Percentiles rank a stretch among this genome's conserved stretches.
Conservation (phyloP, 2,888 invertebrate species). For the Rhagophthalmus giganteus region DNA sequence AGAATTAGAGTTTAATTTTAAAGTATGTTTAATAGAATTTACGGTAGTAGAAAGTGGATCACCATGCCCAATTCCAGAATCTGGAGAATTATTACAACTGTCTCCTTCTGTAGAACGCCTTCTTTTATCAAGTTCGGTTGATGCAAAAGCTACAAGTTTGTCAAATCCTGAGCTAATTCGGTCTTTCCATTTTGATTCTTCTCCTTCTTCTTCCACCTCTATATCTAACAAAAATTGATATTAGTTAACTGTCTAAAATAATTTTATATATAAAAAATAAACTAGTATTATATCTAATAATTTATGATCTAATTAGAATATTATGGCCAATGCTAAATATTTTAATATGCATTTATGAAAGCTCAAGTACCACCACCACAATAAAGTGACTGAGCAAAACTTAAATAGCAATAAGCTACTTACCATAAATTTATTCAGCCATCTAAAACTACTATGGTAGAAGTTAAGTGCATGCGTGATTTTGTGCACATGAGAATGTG, state of each 20-base stretch:
- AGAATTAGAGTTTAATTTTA: slow-evolving; percentile 49
- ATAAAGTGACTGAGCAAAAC: slow-evolving; percentile 42
- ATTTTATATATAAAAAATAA: neutral
- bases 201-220: slow-evolving; percentile 69
- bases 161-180: slow-evolving; percentile 93
- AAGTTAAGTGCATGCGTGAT: slow-evolving; percentile 55
- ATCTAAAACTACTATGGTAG: slow-evolving; percentile 55
- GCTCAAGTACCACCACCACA: slow-evolving; percentile 30
- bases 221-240: slow-evolving; percentile 55
- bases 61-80: slow-evolving; percentile 81
- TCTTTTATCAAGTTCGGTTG: slow-evolving; percentile 87
- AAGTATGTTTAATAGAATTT: slow-evolving; percentile 46
- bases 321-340: slow-evolving; percentile 7
- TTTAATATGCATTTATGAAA: slow-evolving; percentile 9
- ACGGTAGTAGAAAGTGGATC: slow-evolving; percentile 59
- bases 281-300: neutral
- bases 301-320: slow-evolving; percentile 1
- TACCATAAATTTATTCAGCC: slow-evolving; percentile 53
- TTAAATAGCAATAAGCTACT: slow-evolving; percentile 54
- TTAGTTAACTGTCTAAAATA: neutral
- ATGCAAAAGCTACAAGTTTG: slow-evolving; percentile 89
- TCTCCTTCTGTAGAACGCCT: slow-evolving; percentile 78
- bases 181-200: slow-evolving; percentile 90
- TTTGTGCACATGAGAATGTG: slow-evolving; percentile 53
- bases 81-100: slow-evolving; percentile 83